Evolutionary conservation across 2,888 invertebrate species (phyloP).

Genomic region (Leptinotarsa haldemani): DNA sequence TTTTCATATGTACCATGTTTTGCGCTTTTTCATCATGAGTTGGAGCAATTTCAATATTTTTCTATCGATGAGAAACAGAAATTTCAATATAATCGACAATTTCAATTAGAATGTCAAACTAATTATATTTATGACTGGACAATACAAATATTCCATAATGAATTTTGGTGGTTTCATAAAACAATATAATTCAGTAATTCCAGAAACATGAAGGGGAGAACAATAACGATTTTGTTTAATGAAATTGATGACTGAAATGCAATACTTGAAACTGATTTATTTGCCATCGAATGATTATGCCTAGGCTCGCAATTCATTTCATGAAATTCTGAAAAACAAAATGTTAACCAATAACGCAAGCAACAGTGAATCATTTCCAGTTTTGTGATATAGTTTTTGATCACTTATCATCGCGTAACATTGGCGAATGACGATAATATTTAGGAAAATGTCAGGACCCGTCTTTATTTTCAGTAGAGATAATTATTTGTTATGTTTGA

Average conservation of each 20-base stretch:
- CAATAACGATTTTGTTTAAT: background rate
- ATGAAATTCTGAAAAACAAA: too few species aligned
- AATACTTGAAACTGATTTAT: slow-evolving; percentile 5
- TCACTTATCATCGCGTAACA: too few species aligned
- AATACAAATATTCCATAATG: background rate
- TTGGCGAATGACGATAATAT: too few species aligned
- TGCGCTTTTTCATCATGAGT: too few species aligned
- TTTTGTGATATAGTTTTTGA: too few species aligned
- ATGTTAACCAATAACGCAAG: too few species aligned
- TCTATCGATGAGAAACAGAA: background rate
- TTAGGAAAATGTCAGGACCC: too few species aligned
- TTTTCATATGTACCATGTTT: too few species aligned
- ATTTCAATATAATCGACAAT: background rate
- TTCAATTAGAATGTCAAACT: background rate
- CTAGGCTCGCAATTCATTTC: background rate
- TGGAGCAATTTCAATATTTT: background rate
- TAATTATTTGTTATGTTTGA: too few species aligned
- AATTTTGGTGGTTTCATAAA: background rate
- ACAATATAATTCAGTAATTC: slow-evolving; percentile 3
- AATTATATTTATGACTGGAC: background rate
- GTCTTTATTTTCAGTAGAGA: too few species aligned
- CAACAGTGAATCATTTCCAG: too few species aligned
- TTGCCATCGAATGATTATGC: background rate
- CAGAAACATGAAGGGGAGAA: background rate
- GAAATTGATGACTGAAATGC: background rate